Evolutionary conservation across 2,113 vertebrate species (phyloP).

Genomic region (Helogale parvula): DNA sequence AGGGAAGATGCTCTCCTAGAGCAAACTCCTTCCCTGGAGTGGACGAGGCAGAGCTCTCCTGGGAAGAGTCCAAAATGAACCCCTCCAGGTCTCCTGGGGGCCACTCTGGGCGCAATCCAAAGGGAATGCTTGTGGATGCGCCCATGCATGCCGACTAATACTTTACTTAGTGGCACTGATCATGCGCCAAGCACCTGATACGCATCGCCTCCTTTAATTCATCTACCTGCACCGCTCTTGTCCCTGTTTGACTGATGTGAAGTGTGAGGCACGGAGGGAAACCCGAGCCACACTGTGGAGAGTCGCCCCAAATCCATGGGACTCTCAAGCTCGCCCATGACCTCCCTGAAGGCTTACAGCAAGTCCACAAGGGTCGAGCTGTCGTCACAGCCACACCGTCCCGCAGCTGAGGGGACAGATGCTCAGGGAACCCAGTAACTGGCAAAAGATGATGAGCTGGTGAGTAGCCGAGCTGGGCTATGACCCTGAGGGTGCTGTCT

Average conservation of each 20-base stretch:
- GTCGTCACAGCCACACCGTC: fast-evolving
- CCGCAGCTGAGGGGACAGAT: background rate
- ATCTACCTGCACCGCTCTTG: fast-evolving
- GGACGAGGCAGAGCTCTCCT: background rate
- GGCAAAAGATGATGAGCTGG: background rate
- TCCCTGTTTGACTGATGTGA: background rate
- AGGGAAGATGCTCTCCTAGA: background rate
- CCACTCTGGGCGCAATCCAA: background rate
- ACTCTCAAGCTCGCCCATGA: background rate
- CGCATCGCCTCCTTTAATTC: background rate
- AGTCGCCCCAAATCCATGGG: background rate
- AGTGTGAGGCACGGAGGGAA: background rate
- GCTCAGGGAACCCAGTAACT: background rate
- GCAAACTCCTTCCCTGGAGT: background rate
- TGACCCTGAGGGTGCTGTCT: background rate
- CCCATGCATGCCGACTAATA: background rate
- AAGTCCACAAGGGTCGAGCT: fast-evolving
- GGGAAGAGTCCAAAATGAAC: background rate
- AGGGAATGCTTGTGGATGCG: background rate
- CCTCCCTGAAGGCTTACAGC: background rate
- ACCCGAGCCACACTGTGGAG: background rate
- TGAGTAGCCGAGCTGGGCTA: background rate
- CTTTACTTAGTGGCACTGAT: background rate
- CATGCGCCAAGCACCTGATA: background rate
- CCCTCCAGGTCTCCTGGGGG: background rate